A percentile compares a stretch with the other conserved stretches of the same genome.
Conservation (phyloP, 2,888 invertebrate species). For the Siphlonurus alternatus region DNA sequence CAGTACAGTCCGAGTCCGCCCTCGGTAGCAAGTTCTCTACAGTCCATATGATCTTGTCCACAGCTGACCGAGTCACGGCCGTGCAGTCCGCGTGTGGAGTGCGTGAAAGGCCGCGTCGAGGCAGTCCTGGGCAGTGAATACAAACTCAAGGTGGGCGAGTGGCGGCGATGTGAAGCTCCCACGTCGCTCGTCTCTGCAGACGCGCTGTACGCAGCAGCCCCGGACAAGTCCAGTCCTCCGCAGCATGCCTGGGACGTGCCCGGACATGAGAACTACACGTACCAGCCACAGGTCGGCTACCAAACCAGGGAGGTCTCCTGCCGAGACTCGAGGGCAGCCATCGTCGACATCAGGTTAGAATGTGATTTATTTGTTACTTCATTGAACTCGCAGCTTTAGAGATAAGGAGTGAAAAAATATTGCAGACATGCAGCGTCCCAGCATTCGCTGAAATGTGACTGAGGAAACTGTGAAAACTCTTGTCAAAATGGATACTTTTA, state of each 20-base stretch:
- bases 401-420: too few relatives aligned
- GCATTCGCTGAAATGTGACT: too few relatives aligned
- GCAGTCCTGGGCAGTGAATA: constrained; percentile 8
- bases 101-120: constrained; percentile 1
- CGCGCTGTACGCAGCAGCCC: constrained; percentile 7
- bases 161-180: constrained; percentile 19
- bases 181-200: constrained; percentile 12
- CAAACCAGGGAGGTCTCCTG: constrained; percentile 19
- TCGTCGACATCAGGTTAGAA: constrained; percentile 17
- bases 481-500: too few relatives aligned
- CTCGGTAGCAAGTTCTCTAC: too few relatives aligned
- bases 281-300: constrained; percentile 17
- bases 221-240: constrained; percentile 10
- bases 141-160: constrained; percentile 19
- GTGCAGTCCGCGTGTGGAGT: constrained; percentile 13
- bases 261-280: constrained; percentile 11
- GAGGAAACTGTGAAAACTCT: too few relatives aligned
- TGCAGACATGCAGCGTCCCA: too few relatives aligned
- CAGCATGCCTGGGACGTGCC: constrained; percentile 10
- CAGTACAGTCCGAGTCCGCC: too few relatives aligned
- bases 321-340: constrained; percentile 16
- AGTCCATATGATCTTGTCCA: too few relatives aligned
- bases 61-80: constrained; percentile 19
- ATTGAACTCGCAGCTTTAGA: too few relatives aligned
- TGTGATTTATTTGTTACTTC: not conserved